These are phyloP conservation scores for Anodontia alba DNA, from an alignment of 2,888 invertebrate genomes.

Conservation along the genomic window DNA sequence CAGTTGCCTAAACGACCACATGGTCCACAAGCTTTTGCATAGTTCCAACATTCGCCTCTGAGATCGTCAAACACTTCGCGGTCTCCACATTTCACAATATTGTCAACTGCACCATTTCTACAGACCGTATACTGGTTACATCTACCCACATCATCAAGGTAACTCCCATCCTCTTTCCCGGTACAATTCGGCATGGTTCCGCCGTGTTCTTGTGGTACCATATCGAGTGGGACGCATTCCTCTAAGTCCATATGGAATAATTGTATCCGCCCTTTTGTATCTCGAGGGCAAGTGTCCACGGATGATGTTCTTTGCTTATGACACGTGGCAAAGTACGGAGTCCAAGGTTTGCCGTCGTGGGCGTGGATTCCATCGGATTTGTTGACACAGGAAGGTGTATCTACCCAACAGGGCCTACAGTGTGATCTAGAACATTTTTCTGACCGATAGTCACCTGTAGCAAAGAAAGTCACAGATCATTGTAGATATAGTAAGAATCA, in stretches of 20 bases:
- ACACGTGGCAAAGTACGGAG: slow-evolving; percentile 58
- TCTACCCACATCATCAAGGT: slow-evolving; percentile 66
- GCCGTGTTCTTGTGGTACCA: slow-evolving; percentile 66
- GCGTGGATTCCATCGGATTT: slow-evolving; percentile 53
- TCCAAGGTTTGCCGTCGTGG: slow-evolving; percentile 49
- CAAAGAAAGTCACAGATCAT: too few species aligned
- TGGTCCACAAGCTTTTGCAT: slow-evolving; percentile 42
- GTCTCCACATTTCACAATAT: slow-evolving; percentile 34
- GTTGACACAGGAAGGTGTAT: slow-evolving; percentile 54
- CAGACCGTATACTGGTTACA: slow-evolving; percentile 71
- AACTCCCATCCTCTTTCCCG: slow-evolving; percentile 56
- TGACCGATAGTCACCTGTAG: slow-evolving; percentile 58
- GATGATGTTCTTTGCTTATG: slow-evolving; percentile 48
- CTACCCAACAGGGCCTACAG: slow-evolving; percentile 52
- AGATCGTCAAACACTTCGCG: slow-evolving; percentile 48
- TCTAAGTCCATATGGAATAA: slow-evolving; percentile 62
- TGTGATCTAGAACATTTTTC: slow-evolving; percentile 48
- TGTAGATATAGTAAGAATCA: too few species aligned
- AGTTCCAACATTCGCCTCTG: slow-evolving; percentile 30
- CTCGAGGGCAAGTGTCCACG: slow-evolving; percentile 37
- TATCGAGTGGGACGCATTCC: slow-evolving; percentile 53
- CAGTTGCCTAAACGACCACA: slow-evolving; percentile 46
- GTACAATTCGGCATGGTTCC: slow-evolving; percentile 63
- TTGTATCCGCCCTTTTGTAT: slow-evolving; percentile 47
- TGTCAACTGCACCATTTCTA: slow-evolving; percentile 41